phyloP scores from a whole-genome alignment of 2,888 invertebrate genomes.

The Ischnus inquisitorius region DNA sequence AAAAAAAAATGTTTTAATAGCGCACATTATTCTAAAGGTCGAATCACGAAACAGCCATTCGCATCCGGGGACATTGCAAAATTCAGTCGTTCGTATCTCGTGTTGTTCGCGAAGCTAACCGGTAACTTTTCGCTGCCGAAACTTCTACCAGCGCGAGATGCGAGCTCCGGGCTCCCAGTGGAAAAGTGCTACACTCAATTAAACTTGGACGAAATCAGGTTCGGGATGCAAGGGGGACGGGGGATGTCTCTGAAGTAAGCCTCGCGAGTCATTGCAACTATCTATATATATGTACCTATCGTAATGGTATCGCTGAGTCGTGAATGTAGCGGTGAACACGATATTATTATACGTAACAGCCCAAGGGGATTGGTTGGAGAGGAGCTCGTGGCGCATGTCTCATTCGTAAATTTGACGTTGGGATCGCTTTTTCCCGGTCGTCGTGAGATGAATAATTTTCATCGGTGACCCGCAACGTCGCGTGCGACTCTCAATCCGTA shows the following conservation, averaged over 20 bases:
- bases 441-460: constrained; percentile 80
- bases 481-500: constrained; percentile 18
- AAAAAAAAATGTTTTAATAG: not conserved
- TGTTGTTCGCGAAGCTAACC: constrained; percentile 1
- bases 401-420: constrained; percentile 78
- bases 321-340: constrained; percentile 8
- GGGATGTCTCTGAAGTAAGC: constrained; percentile 66
- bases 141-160: constrained; percentile 17
- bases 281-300: constrained; percentile 20
- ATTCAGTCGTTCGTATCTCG: not conserved
- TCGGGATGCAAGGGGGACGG: constrained; percentile 48
- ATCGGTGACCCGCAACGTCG: constrained; percentile 64
- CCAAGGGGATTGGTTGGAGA: constrained; percentile 25
- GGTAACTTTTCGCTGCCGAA: constrained; percentile 22
- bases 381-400: constrained; percentile 73
- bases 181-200: constrained; percentile 82
- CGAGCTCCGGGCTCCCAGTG: constrained; percentile 63
- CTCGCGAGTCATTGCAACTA: constrained; percentile 14
- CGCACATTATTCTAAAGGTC: not conserved
- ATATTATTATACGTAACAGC: constrained; percentile 21
- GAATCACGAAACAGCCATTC: not conserved
- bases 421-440: constrained; percentile 74
- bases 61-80: not conserved
- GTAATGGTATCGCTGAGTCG: constrained; percentile 14
- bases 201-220: constrained; percentile 82